phyloP scores from a whole-genome alignment of 2,113 vertebrate species.

The Alethe castanea region DNA sequence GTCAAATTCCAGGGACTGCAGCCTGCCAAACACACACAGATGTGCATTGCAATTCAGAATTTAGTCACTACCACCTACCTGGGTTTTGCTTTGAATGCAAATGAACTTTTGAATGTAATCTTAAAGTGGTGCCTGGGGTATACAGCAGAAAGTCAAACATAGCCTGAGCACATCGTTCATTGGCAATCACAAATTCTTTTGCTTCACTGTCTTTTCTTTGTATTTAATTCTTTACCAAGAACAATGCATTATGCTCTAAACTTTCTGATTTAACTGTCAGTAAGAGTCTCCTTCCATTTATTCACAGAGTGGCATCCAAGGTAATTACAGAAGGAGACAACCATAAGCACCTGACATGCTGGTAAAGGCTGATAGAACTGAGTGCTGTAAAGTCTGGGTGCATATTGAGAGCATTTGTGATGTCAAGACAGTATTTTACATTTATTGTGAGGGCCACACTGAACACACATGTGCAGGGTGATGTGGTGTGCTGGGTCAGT shows the following conservation, averaged over 20 bases:
- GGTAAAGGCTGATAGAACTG: not conserved
- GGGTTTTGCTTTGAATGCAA: conserved; percentile 1
- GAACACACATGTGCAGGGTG: not conserved
- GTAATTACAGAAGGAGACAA: not conserved
- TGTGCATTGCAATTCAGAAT: not conserved
- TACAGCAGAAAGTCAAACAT: not conserved
- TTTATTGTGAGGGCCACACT: not conserved
- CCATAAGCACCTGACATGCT: rapidly evolving
- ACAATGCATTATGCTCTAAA: not conserved
- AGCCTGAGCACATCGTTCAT: not conserved
- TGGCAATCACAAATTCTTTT: not conserved
- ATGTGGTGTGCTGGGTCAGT: rapidly evolving
- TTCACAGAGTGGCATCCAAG: not conserved
- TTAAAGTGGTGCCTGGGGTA: not conserved
- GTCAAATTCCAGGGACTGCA: not conserved
- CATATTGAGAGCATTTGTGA: not conserved
- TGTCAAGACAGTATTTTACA: not conserved
- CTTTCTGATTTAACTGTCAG: not conserved
- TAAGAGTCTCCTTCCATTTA: not conserved
- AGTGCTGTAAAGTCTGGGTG: not conserved
- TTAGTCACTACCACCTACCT: not conserved
- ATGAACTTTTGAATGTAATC: not conserved
- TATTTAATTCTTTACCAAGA: not conserved
- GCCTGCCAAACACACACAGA: not conserved
- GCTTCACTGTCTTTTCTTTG: not conserved